Base-by-base conservation (phyloP, 2,888 invertebrate species). In the Caenorhabditis uteleia region DNA sequence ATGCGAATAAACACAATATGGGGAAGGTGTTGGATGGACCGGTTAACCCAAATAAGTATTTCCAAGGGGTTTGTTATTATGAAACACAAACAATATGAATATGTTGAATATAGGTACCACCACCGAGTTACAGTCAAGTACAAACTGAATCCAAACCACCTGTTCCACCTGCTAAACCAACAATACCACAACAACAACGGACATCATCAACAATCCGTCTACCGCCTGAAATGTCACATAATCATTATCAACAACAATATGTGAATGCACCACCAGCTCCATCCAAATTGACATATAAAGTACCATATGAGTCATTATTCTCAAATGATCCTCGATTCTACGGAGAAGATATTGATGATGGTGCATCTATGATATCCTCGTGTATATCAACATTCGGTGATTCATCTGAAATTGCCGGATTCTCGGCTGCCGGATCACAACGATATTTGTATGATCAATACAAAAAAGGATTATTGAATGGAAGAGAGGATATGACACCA, bases 21-120 rank as follows among this genome's bases (percentile, higher is more conserved):
- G 71, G 71, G 25, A 46, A 62, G 45, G 72, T 73, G 12, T 34
- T 73, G 2, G 72, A 73, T 26, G 72, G 72, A 29, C 72, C 70
- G 2, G 59, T 68, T 1, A 45, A 50, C 38, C 68, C 69, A 3
- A 50, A 42, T 12, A 70, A 73, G 39, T 73, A 59, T 33, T 73
- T 68, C 42, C 72, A 73, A 54, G 72, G 70, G 16, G 70, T 70
- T 20, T n/a, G n/a, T n/a, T n/a, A 46, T 45, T 51, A 38, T 39
- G 5, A 39, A 4, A 39, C 5, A 39, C 6, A 36, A 16, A 18
- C 6, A 18, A 12, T 10, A 7, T 45, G 20, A 8, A 33, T 26
- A 55, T 46, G 47, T 55, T 14, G n/a, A n/a, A n/a, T n/a, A n/a
- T n/a, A n/a, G n/a, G n/a, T n/a, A n/a, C 56, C 56, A 1, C 61